Conservation (phyloP, 2,113 vertebrate genomes). For the Alouatta palliata region DNA sequence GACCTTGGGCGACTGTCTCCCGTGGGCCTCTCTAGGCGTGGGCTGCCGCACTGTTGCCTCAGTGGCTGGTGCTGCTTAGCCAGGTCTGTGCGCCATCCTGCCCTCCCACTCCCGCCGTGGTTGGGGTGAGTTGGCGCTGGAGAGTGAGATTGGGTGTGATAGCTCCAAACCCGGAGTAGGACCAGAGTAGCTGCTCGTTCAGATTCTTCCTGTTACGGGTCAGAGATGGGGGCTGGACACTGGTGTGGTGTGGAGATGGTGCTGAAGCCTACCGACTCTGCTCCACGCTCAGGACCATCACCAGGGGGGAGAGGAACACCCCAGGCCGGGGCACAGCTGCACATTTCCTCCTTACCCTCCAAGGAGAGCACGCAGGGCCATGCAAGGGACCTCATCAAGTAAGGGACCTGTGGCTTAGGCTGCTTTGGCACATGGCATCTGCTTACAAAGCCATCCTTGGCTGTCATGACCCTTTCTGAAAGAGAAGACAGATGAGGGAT, state of each 20-base stretch:
- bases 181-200: not conserved
- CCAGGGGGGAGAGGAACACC: not conserved
- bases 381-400: not conserved
- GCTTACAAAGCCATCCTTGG: not conserved
- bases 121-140: not conserved
- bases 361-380: accelerated
- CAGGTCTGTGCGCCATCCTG: not conserved
- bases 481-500: not conserved
- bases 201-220: not conserved
- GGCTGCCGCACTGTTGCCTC: accelerated
- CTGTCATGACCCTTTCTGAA: not conserved
- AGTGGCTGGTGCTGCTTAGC: not conserved
- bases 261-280: not conserved
- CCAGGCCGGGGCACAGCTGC: no score
- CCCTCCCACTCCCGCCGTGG: not conserved
- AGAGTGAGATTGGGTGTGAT: no score
- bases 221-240: not conserved
- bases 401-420: not conserved
- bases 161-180: not conserved
- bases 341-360: accelerated
- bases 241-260: not conserved
- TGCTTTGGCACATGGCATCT: not conserved
- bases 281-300: not conserved
- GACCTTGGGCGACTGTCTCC: not conserved
- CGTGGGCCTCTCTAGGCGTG: accelerated